Evolutionary conservation across 1,140 invertebrate species (phyloP), one percentile per base, ranked within the genome.

Genomic region (Cephus cinctus): DNA sequence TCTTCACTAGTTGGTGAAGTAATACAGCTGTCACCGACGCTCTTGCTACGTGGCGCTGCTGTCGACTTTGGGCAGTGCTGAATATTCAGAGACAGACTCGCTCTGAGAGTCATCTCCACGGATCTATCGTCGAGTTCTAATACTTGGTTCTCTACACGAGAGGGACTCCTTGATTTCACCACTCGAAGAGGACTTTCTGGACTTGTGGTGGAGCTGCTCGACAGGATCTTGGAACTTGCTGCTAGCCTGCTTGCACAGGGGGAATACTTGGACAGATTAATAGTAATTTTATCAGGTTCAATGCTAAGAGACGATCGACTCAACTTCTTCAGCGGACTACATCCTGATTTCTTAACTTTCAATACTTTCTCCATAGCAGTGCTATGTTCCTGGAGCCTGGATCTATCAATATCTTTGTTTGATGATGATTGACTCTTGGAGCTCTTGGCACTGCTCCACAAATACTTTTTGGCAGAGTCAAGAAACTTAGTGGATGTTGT

Each of bases 241-340:
- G 73, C 73, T 1, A 77, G 50, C 16, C 75, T 62, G 27, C 71
- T 72, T 4, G 75, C 73, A 32, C 73, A 75, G 0, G 75, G 75
- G n/a, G 75, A 77, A 44, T 74, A 76, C 47, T 76, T 76, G 18
- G 73, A 73, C 23, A 75, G 30, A 43, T 71, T 75, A 16, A 73
- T 55, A n/a, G 57, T 61, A 14, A 70, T 65, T 34, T 71, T 67
- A 40, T 68, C 70, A 2, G 66, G 45, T 5, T 67, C 69, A 15
- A 70, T 68, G 1, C 68, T 61, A 12, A 75, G 48, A 2, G 71
- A 73, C 1, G 75, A 69, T 6, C 69, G 65, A 27, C 67, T 73
- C 6, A 69, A 52, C 40, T 71, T 73, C 35, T 68, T 72, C 25
- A 71, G 43, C 1, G 66, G 69, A 15, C 68, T 71, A 9, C 61